Conservation (phyloP, 1,140 invertebrate species). For the Lepidurus couesii region DNA sequence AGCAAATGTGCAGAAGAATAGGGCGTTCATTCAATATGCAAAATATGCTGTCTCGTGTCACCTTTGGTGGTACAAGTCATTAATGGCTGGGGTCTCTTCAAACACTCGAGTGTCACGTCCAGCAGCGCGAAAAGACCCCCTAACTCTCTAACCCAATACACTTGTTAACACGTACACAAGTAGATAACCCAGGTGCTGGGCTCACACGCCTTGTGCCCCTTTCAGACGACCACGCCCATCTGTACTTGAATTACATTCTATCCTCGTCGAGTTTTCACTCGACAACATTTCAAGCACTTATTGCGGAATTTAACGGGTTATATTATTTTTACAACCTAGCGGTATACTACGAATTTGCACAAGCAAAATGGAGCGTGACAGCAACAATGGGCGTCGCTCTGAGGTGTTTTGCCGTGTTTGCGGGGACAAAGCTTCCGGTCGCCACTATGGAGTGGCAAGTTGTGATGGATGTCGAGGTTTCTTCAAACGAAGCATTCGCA, state of each 20-base stretch:
- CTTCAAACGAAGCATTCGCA: constrained; percentile 81
- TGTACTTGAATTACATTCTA: background rate
- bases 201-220: constrained; percentile 15
- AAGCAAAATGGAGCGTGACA: constrained; percentile 22
- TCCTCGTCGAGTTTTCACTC: too few species aligned
- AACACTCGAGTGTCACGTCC: background rate
- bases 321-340: background rate
- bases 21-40: background rate
- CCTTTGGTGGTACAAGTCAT: constrained; percentile 1
- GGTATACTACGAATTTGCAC: background rate
- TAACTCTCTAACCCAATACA: constrained; percentile 14
- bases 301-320: background rate
- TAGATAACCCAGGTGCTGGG: background rate
- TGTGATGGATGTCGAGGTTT: constrained; percentile 88
- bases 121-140: background rate
- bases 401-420: constrained; percentile 64
- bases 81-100: constrained; percentile 3
- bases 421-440: constrained; percentile 85
- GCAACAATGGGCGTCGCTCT: constrained; percentile 20
- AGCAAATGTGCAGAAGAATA: background rate
- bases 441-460: constrained; percentile 84
- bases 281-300: too few species aligned
- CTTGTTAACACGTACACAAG: constrained; percentile 7
- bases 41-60: constrained; percentile 2
- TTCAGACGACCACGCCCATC: background rate